Percentiles rank a stretch among this genome's conserved stretches.
phyloP scores from a whole-genome alignment of 2,797 vertebrate genomes.

The Psittacula derbiana region DNA sequence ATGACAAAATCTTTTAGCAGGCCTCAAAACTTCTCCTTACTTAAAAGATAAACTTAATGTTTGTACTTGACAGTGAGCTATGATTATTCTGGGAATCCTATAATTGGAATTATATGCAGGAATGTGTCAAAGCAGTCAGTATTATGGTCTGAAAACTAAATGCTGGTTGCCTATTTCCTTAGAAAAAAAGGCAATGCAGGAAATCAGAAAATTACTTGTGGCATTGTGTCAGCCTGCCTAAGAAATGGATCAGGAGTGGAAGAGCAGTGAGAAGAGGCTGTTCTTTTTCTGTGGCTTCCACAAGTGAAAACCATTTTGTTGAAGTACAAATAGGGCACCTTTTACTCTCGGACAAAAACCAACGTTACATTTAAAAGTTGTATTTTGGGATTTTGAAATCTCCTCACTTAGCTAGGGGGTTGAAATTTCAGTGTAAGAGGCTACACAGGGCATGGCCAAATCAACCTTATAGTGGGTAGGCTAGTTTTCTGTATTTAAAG shows the following conservation, averaged over 20 bases:
- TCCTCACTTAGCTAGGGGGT: accelerated
- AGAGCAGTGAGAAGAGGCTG: background rate
- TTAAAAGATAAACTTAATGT: background rate
- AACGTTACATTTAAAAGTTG: background rate
- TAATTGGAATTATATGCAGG: background rate
- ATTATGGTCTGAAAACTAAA: background rate
- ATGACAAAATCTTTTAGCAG: background rate
- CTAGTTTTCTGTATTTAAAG: background rate
- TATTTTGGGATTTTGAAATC: background rate
- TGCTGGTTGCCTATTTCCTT: background rate
- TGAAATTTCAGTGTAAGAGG: background rate
- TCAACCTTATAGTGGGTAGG: background rate
- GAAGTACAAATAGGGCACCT: background rate
- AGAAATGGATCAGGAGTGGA: background rate
- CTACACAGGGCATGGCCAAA: background rate
- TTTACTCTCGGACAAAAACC: background rate
- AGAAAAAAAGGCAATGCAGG: background rate
- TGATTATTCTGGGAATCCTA: background rate
- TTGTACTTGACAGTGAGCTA: background rate
- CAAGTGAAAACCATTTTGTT: background rate
- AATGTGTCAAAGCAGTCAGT: background rate
- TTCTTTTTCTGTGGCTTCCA: background rate
- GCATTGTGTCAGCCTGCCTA: background rate
- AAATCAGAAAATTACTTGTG: accelerated
- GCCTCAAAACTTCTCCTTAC: background rate